phyloP scores from a whole-genome alignment of 2,113 vertebrate species.

The Gallinago media region DNA sequence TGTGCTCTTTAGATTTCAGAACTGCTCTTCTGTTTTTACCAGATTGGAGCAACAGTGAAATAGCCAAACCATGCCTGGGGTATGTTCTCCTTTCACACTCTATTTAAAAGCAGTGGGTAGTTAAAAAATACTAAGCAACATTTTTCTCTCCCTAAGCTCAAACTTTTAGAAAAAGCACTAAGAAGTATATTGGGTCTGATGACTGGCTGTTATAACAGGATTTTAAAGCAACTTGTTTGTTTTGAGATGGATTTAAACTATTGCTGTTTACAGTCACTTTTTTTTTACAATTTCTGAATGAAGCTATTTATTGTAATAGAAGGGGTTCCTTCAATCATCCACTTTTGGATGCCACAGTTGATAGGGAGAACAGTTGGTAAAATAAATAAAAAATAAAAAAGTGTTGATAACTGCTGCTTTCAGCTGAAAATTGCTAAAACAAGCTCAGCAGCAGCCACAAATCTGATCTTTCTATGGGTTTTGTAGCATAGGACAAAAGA shows the following conservation, averaged over 20 bases:
- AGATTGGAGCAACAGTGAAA: background rate
- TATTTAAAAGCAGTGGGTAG: background rate
- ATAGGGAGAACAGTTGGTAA: background rate
- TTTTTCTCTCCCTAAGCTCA: background rate
- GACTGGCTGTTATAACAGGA: background rate
- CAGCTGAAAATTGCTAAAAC: conserved; percentile 41
- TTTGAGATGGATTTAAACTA: conserved; percentile 50
- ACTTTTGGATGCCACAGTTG: conserved; percentile 30
- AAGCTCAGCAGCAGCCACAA: background rate
- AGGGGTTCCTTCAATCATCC: conserved; percentile 32
- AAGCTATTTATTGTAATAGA: background rate
- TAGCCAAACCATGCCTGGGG: background rate
- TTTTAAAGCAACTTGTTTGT: conserved; percentile 50
- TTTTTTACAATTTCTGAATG: background rate
- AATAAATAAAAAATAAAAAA: conserved; percentile 1
- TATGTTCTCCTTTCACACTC: background rate
- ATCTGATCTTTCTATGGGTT: background rate
- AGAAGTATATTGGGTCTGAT: background rate
- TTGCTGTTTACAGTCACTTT: background rate
- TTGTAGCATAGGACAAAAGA: background rate
- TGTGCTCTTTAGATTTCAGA: background rate
- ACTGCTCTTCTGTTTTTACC: background rate
- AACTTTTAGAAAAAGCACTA: background rate
- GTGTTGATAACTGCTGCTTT: conserved; percentile 27
- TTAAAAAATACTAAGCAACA: background rate